Conservation (phyloP, 2,888 invertebrate genomes). For the Phalangium opilio region DNA sequence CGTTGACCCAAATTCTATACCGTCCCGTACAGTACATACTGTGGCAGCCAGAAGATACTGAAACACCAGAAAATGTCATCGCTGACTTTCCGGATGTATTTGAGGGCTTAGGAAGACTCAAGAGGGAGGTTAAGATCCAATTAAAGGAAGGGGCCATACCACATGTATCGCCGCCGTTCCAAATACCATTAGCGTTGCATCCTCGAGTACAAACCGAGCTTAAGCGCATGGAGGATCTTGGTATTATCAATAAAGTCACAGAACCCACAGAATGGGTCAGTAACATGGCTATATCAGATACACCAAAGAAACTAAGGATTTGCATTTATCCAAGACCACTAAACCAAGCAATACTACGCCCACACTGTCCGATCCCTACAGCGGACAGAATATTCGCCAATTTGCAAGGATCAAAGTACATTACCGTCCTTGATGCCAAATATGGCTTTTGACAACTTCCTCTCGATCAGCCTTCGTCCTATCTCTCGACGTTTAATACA, state of each 20-base stretch:
- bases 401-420: no score
- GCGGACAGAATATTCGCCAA: slow-evolving; percentile 1
- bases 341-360: slow-evolving; percentile 5
- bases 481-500: slow-evolving; percentile 6
- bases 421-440: slow-evolving; percentile 7
- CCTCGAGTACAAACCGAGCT: slow-evolving; percentile 7
- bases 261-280: no score
- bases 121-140: slow-evolving; percentile 3
- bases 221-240: slow-evolving; percentile 2
- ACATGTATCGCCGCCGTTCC: background rate
- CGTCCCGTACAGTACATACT: no score
- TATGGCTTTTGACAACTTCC: slow-evolving; percentile 6
- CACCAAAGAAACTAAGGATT: slow-evolving; percentile 6
- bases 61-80: background rate
- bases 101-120: slow-evolving; percentile 3
- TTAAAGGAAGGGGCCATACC: background rate
- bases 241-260: slow-evolving; percentile 5
- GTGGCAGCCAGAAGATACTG: background rate
- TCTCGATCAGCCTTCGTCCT: slow-evolving; percentile 1
- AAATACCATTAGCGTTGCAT: slow-evolving; percentile 1
- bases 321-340: slow-evolving; percentile 7
- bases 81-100: slow-evolving; percentile 6
- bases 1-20: no score
- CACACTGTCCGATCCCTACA: slow-evolving; percentile 6
- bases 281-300: slow-evolving; percentile 6